Percentiles rank a stretch among this genome's conserved stretches.
Conservation (phyloP, 2,113 vertebrate genomes). For the Platysternon megacephalum region DNA sequence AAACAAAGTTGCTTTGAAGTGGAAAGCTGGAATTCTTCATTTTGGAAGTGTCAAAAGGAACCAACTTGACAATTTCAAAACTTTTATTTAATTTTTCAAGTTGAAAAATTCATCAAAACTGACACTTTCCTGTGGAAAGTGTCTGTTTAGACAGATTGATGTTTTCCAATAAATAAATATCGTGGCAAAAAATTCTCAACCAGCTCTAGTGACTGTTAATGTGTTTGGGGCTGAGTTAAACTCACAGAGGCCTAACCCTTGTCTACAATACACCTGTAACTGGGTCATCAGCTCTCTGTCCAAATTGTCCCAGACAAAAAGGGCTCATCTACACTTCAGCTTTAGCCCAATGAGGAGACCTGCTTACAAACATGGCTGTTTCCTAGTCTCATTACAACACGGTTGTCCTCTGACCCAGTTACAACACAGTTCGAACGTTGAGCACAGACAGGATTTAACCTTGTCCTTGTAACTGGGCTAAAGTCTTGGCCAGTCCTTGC, state of each 20-base stretch:
- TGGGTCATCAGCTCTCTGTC: not conserved
- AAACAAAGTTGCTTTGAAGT: not conserved
- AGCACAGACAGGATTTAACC: not conserved
- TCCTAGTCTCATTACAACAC: not conserved
- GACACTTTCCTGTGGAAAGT: not conserved
- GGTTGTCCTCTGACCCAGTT: not conserved
- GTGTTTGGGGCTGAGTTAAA: not conserved
- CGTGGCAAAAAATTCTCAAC: not conserved
- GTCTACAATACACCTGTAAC: accelerated
- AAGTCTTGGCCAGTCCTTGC: not conserved
- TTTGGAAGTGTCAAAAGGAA: not conserved
- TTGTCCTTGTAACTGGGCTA: not conserved
- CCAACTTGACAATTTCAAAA: not conserved
- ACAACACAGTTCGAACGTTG: accelerated
- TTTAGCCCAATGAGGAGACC: accelerated
- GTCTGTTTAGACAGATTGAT: not conserved
- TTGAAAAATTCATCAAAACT: not conserved
- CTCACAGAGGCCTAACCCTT: not conserved
- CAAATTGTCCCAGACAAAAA: accelerated
- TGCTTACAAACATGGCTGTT: accelerated
- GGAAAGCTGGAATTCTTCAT: not conserved
- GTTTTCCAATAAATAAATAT: not conserved
- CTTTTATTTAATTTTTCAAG: not conserved
- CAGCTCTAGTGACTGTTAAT: slow-evolving; percentile 4
- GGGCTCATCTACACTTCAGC: accelerated